Percentiles rank a stretch among this genome's conserved stretches.
Evolutionary conservation across 2,797 vertebrate genomes (phyloP).

Genomic region (Clarias fuscus): DNA sequence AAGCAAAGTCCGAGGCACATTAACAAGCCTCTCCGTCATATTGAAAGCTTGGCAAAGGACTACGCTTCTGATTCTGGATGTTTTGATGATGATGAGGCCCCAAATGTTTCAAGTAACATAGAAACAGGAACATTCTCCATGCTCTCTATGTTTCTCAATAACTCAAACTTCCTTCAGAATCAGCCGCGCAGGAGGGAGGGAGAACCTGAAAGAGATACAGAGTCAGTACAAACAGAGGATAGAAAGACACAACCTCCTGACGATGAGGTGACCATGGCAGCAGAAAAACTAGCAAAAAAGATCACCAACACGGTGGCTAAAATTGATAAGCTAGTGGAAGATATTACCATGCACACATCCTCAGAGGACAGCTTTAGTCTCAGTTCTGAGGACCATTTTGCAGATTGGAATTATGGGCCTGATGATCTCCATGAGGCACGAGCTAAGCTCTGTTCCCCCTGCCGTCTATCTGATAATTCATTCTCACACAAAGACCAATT

Average conservation of each 20-base stretch:
- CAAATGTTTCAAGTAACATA: conserved; percentile 83
- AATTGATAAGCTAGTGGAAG: conserved; percentile 94
- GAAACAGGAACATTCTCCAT: conserved; percentile 88
- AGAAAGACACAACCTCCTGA: conserved; percentile 70
- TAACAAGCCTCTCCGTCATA: conserved; percentile 86
- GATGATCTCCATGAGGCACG: conserved; percentile 84
- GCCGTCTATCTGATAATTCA: conserved; percentile 80
- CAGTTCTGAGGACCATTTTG: conserved; percentile 92
- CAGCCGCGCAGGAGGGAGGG: conserved; percentile 79
- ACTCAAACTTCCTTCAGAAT: conserved; percentile 86
- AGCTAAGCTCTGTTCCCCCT: conserved; percentile 90
- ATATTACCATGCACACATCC: conserved; percentile 95
- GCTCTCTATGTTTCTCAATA: conserved; percentile 92
- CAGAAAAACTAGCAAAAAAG: conserved; percentile 88
- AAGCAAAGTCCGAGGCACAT: conserved; percentile 85
- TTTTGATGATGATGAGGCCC: conserved; percentile 94
- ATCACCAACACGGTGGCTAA: conserved; percentile 92
- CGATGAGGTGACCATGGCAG: conserved; percentile 80
- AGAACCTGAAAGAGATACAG: conserved; percentile 80
- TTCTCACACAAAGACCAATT: conserved; percentile 78
- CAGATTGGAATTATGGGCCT: conserved; percentile 86
- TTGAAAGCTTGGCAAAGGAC: conserved; percentile 92
- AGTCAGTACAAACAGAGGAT: conserved; percentile 63
- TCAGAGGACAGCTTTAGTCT: conserved; percentile 98
- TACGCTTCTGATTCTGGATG: conserved; percentile 97